Conservation (phyloP, 2,888 invertebrate species). For the Stenolophus ochropezus region DNA sequence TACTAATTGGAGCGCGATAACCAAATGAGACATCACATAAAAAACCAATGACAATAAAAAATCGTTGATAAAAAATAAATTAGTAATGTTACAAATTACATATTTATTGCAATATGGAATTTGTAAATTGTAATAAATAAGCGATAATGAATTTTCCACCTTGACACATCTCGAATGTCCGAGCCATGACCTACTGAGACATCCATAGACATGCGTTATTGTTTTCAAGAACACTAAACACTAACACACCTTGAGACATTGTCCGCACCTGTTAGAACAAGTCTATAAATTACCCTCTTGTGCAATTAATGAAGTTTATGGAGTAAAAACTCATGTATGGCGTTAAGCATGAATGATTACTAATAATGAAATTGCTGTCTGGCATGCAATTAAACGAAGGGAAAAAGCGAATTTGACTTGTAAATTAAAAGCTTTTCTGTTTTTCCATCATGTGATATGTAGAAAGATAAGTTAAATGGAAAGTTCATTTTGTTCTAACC, state of each 20-base stretch:
- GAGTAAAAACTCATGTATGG: slow-evolving; percentile 12
- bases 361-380: neutral
- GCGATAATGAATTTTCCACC: neutral
- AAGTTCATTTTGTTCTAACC: too few species aligned
- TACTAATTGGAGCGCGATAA: too few species aligned
- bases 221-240: neutral
- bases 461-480: too few species aligned
- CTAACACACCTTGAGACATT: neutral
- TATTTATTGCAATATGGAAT: neutral
- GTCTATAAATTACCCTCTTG: neutral
- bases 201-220: too few species aligned
- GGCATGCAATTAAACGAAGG: slow-evolving; percentile 18
- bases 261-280: slow-evolving; percentile 7
- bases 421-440: slow-evolving; percentile 12
- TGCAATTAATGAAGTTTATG: neutral
- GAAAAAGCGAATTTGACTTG: slow-evolving; percentile 12
- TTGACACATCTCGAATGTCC: neutral
- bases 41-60: too few species aligned
- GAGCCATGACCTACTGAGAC: slow-evolving; percentile 7
- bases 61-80: neutral
- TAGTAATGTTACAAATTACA: neutral
- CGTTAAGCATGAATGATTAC: slow-evolving; percentile 3
- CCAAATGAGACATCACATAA: too few species aligned
- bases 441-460: neutral
- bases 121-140: neutral